Evolutionary conservation across 2,113 vertebrate genomes (phyloP), one percentile per base, ranked within the genome.

Genomic region (Mellivora capensis): DNA sequence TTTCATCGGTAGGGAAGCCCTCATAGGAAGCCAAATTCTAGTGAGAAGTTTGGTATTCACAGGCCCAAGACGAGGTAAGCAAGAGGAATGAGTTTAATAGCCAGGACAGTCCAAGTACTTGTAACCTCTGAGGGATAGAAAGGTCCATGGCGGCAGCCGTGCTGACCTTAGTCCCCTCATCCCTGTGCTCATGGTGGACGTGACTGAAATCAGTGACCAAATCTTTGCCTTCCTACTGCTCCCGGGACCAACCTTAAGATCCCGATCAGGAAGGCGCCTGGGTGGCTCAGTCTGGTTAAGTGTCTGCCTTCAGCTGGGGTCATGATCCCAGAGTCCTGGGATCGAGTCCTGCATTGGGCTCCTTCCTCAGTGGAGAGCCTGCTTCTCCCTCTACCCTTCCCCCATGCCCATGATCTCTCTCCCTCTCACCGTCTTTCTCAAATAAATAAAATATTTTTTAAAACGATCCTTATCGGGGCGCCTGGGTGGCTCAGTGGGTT

Each of bases 51-150:
- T 87, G 90, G 79, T 76, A 49, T 79, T 96, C 29, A 3, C 29
- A 74, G 69, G 87, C 64, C 90, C 31, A 3, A 81, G 91, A 49
- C 57, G 59, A 96, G 94, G 94, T 49, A 83, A 84, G 83, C 83
- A 87, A 87, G 62, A 77, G 15, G 83, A 87, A 34, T 84, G 96
- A 47, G 23, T 57, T 62, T 21, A 54, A 79, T 52, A 57, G 42
- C 74, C 61, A 54, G 72, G 61, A 14, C 1, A 74, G 54, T 18
- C 67, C 31, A 1, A 44, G 11, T 74, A 25, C 29, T 44, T n/a
- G 2, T 23, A 9, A n/a, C 82, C 52, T 44, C 29, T 4, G 0
- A 42, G 11, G 44, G 61, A 44, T 13, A 12, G 42, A 15, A 18
- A 47, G 47, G 54, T 4, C 57, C 85, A 57, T 47, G n/a, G 7